These are phyloP conservation scores for Stigmatopora argus DNA, from an alignment of 2,113 vertebrate genomes.

Conservation along the genomic window DNA sequence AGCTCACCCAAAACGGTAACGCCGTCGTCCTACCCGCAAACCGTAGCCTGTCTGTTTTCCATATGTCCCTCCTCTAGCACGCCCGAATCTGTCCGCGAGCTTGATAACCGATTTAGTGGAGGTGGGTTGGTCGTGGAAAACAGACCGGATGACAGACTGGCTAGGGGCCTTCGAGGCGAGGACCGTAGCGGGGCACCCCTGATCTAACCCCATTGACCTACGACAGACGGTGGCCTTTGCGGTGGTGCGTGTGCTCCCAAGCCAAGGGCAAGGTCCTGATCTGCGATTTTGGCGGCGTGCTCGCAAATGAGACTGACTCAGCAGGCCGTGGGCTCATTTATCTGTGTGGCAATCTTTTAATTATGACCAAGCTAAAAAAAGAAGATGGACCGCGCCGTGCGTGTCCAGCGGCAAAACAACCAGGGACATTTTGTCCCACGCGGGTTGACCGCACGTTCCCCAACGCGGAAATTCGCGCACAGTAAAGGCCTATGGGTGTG, in stretches of 20 bases:
- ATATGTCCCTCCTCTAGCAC: too few species aligned
- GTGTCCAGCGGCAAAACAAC: slow-evolving; percentile 1
- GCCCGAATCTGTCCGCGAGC: too few species aligned
- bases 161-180: too few species aligned
- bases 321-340: slow-evolving; percentile 14
- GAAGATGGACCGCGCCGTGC: slow-evolving; percentile 20
- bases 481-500: too few species aligned
- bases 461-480: too few species aligned
- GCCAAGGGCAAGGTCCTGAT: slow-evolving; percentile 11
- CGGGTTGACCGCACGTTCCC: slow-evolving; percentile 15
- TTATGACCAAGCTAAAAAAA: slow-evolving; percentile 1
- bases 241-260: not conserved
- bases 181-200: too few species aligned
- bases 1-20: slow-evolving; percentile 95
- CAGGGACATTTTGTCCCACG: slow-evolving; percentile 33
- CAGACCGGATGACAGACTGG: too few species aligned
- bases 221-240: too few species aligned
- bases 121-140: too few species aligned
- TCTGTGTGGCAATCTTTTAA: not conserved
- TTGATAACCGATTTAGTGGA: too few species aligned
- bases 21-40: not conserved
- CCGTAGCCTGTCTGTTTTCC: too few species aligned
- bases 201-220: too few species aligned
- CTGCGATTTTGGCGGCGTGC: not conserved
- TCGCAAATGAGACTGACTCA: slow-evolving; percentile 20